phyloP scores from a whole-genome alignment of 2,113 vertebrate species.

The Cebus imitator region DNA sequence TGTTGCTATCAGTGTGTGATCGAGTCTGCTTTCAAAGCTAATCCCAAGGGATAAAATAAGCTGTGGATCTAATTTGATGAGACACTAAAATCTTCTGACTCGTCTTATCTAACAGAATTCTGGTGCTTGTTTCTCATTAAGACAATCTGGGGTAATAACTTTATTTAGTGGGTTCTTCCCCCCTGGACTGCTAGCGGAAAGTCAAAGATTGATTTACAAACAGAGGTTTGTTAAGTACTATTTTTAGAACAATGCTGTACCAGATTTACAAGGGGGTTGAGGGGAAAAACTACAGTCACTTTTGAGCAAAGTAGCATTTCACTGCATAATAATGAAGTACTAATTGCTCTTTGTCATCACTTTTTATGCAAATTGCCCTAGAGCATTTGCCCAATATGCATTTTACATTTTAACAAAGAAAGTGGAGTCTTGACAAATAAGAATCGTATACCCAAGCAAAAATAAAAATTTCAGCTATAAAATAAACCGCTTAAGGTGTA shows the following conservation, averaged over 20 bases:
- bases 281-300: conserved; percentile 81
- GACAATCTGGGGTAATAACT: conserved; percentile 72
- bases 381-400: conserved; percentile 84
- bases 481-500: conserved; percentile 75
- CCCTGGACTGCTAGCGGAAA: conserved; percentile 65
- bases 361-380: conserved; percentile 87
- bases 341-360: conserved; percentile 89
- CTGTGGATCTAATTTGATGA: conserved; percentile 81
- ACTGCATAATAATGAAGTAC: conserved; percentile 87
- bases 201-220: conserved; percentile 86
- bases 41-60: conserved; percentile 77
- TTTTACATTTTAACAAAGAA: conserved; percentile 88
- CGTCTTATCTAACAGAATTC: conserved; percentile 77
- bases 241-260: conserved; percentile 87
- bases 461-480: conserved; percentile 78
- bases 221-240: conserved; percentile 84
- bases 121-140: conserved; percentile 74
- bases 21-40: conserved; percentile 77
- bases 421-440: conserved; percentile 83
- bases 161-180: conserved; percentile 69
- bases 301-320: conserved; percentile 86
- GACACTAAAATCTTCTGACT: conserved; percentile 79
- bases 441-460: conserved; percentile 83
- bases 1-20: conserved; percentile 77
- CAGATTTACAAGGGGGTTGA: conserved; percentile 81